A percentile compares a stretch with the other conserved stretches of the same genome.
phyloP scores from a whole-genome alignment of 1,140 invertebrate genomes.

The Spodoptera litura region DNA sequence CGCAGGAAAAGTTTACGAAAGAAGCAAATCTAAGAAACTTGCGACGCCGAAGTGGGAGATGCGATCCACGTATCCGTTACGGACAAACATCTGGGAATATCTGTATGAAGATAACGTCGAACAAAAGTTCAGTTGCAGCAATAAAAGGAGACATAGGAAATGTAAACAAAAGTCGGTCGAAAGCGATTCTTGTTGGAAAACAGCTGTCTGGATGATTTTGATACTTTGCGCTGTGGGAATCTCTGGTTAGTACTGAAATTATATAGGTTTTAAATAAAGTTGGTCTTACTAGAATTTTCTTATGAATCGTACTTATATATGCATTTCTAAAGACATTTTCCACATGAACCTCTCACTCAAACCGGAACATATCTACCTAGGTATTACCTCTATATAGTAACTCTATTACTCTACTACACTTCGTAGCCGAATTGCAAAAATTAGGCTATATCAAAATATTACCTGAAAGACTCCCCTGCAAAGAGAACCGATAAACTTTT shows the following conservation, averaged over 20 bases:
- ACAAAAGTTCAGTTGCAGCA: constrained; percentile 47
- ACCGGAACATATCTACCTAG: too few species aligned
- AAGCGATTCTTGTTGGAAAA: constrained; percentile 50
- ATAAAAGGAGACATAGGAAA: constrained; percentile 51
- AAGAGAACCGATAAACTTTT: too few species aligned
- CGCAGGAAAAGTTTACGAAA: constrained; percentile 69
- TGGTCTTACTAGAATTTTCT: too few species aligned
- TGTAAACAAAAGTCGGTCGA: constrained; percentile 52
- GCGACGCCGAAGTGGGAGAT: constrained; percentile 58
- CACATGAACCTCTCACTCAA: too few species aligned
- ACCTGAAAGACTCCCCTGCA: too few species aligned
- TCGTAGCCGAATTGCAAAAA: too few species aligned
- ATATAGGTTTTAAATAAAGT: not conserved
- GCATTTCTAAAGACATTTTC: too few species aligned
- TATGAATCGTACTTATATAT: too few species aligned
- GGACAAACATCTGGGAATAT: constrained; percentile 74
- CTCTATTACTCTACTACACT: too few species aligned
- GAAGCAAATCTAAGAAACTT: constrained; percentile 64
- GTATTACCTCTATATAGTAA: too few species aligned
- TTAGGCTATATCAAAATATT: too few species aligned
- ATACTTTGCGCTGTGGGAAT: constrained; percentile 25
- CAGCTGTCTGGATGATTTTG: constrained; percentile 50
- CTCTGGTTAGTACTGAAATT: constrained; percentile 23
- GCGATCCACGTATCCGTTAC: constrained; percentile 64
- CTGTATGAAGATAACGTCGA: constrained; percentile 59